A percentile compares a stretch with the other conserved stretches of the same genome.
These are phyloP conservation scores for Arnoldichthys spilopterus DNA, from an alignment of 2,797 vertebrate genomes.

Conservation along the genomic window DNA sequence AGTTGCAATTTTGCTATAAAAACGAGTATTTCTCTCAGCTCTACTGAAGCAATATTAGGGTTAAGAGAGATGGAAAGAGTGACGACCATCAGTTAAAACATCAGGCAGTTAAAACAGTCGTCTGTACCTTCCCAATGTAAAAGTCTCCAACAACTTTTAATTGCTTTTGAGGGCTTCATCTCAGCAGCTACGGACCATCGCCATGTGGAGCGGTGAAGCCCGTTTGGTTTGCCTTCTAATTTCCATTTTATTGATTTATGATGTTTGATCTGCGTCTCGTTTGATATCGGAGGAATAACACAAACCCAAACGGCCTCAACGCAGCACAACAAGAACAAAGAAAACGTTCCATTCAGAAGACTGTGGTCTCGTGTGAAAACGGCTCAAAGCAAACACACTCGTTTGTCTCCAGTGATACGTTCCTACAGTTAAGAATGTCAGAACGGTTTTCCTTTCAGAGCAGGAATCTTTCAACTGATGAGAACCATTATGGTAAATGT, in stretches of 20 bases:
- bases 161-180: neutral
- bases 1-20: too few relatives aligned
- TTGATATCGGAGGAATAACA: neutral
- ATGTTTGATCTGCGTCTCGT: neutral
- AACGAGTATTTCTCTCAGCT: too few relatives aligned
- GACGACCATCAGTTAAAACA: neutral
- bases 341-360: neutral
- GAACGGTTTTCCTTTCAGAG: too few relatives aligned
- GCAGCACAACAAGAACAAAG: neutral
- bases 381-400: neutral
- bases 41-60: too few relatives aligned
- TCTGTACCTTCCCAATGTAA: too few relatives aligned
- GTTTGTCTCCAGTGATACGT: too few relatives aligned
- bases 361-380: neutral
- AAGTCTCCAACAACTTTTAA: neutral
- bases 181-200: neutral
- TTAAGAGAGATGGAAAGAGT: neutral
- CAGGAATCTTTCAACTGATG: too few relatives aligned
- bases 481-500: too few relatives aligned
- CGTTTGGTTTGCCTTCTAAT: constrained; percentile 11
- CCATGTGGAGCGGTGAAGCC: neutral
- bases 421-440: too few relatives aligned
- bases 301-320: too few relatives aligned
- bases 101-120: too few relatives aligned
- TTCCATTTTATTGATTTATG: constrained; percentile 13